Evolutionary conservation across 1,140 invertebrate genomes (phyloP).

Genomic region (Trichonephila inaurata): DNA sequence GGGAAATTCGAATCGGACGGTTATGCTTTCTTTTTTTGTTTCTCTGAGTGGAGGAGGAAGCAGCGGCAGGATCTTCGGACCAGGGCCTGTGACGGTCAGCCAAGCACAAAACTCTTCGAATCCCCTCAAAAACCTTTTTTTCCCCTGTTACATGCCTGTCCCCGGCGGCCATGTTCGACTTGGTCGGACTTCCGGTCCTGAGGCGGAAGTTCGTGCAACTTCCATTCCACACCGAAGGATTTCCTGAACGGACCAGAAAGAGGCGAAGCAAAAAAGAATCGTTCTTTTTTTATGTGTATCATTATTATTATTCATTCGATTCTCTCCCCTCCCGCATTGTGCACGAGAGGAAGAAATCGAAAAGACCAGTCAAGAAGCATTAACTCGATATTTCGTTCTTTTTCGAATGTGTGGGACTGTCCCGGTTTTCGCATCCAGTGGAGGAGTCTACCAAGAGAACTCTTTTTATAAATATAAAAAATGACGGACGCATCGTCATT

Average conservation of each 20-base stretch:
- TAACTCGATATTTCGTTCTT: neutral
- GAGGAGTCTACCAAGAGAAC: neutral
- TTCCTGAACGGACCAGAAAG: slow-evolving; percentile 60
- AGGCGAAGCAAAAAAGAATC: slow-evolving; percentile 39
- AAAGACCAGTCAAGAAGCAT: slow-evolving; percentile 21
- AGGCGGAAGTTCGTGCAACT: slow-evolving; percentile 70
- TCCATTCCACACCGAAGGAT: slow-evolving; percentile 63
- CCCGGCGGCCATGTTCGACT: slow-evolving; percentile 58
- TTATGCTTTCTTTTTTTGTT: neutral
- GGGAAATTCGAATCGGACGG: neutral
- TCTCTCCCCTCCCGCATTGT: slow-evolving; percentile 21
- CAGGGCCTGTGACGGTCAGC: neutral
- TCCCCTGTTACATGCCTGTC: neutral
- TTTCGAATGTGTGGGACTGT: neutral
- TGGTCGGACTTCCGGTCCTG: slow-evolving; percentile 44
- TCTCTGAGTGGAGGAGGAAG: neutral
- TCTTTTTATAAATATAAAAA: neutral
- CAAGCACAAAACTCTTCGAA: slow-evolving; percentile 45
- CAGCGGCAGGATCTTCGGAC: slow-evolving; percentile 30
- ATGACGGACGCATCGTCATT: neutral
- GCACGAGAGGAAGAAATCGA: slow-evolving; percentile 29
- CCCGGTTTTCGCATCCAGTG: neutral
- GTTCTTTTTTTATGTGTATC: slow-evolving; percentile 24
- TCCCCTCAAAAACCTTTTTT: slow-evolving; percentile 44
- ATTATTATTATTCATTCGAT: neutral